Base-by-base conservation (phyloP, 2,888 invertebrate genomes). In the Conops quadrifasciatus region DNA sequence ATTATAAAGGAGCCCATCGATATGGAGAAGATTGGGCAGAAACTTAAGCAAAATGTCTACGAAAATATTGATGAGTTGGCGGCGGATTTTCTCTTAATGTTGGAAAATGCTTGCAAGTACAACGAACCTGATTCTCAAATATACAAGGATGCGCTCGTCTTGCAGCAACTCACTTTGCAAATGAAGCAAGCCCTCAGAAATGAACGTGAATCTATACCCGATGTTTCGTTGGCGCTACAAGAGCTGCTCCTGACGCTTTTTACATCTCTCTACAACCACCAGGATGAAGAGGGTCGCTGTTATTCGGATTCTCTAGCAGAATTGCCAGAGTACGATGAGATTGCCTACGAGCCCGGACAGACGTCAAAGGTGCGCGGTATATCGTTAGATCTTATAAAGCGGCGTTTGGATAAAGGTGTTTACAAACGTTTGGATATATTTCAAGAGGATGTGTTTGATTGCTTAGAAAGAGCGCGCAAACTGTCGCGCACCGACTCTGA, bases 111-210 rank as follows among this genome's bases (percentile, higher is more conserved):
- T 1, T 97, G 96, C 88, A 96, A 95, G 83, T 98, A 96, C 82
- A 98, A 98, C 84, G 98, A 98, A 82, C 97, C 98, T 0, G 97
- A 97, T 82, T 97, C 97, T 0, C 95, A 96, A 85, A 96, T 98
- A 75, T 98, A 97, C 84, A 97, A 97, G 87, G 98, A 98, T 86
- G 97, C 98, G 0, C 87, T 98, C 77, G 92, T 95, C 28, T 86
- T 99, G 79, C 98, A 98, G 86, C 89, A 96, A 75, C 89, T 98
- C 65, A 94, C 96, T 71, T 87, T 98, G 75, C 94, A 98, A 88
- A 95, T 96, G 73, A 97, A 97, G 81, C 89, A 95, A 78, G 91
- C 95, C 83, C 86, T 98, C 69, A 91, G 93, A 86, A 91, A 82
- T 72, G 84, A 83, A 21, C 77, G 81, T 64, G 94, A 95, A 80